Conservation (phyloP, 2,113 vertebrate genomes). For the Chlorodrepanis virens region DNA sequence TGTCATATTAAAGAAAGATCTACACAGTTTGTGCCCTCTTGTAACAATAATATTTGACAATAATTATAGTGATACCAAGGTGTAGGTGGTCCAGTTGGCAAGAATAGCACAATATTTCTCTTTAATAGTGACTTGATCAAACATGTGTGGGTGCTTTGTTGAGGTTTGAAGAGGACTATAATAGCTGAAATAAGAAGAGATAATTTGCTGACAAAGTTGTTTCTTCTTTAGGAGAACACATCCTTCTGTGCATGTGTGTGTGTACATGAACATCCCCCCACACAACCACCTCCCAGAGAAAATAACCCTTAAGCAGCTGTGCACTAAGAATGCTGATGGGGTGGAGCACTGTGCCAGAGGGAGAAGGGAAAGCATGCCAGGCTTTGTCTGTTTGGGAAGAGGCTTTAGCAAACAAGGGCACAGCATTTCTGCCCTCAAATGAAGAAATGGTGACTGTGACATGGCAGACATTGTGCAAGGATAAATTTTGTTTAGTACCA, state of each 20-base stretch:
- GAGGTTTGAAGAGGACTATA: conserved; percentile 37
- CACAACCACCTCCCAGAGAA: not conserved
- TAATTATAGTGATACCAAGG: conserved; percentile 52
- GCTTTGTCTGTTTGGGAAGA: not conserved
- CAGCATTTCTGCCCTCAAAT: not conserved
- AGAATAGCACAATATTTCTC: conserved; percentile 57
- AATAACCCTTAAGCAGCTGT: not conserved
- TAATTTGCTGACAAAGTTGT: conserved; percentile 36
- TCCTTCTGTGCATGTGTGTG: not conserved
- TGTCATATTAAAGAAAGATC: conserved; percentile 60
- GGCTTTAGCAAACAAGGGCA: not conserved
- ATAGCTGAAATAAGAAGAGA: conserved; percentile 40
- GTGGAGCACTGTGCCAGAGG: not conserved
- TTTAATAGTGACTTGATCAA: conserved; percentile 58
- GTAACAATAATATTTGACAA: conserved; percentile 64
- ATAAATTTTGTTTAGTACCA: not conserved
- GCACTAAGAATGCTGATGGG: not conserved
- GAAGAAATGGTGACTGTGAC: not conserved
- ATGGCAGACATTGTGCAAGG: not conserved
- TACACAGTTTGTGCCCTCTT: conserved; percentile 19
- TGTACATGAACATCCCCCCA: not conserved
- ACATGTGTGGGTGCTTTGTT: conserved; percentile 29
- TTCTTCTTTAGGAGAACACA: not conserved
- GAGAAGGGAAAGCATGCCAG: not conserved
- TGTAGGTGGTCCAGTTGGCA: conserved; percentile 59